Evolutionary conservation across 2,888 invertebrate species (phyloP), one percentile per base, ranked within the genome.

Genomic region (Agriopis marginaria): DNA sequence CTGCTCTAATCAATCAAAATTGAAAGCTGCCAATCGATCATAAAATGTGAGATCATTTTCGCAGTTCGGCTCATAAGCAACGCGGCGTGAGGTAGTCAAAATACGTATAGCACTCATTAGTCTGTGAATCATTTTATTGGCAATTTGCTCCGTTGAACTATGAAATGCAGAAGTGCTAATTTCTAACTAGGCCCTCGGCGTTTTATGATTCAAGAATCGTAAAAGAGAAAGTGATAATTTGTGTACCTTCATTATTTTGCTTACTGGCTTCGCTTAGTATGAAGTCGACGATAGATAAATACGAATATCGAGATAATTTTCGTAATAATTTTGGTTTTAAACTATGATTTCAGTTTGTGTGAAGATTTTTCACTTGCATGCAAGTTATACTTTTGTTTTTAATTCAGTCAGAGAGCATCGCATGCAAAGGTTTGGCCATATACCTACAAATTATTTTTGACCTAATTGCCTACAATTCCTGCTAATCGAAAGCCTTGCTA

Each of bases 181-280:
- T 71, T 68, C 54, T 60, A 73, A 73, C 69, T 62, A 71, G 70
- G 64, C 54, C 63, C 9, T 14, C 65, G 51, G 47, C 10, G 10
- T 42, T 60, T 69, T 60, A 65, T 64, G 69, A 65, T 71, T 54
- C 62, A 63, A 66, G 59, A 55, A 60, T 65, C 59, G 42, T 68
- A 64, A 68, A 66, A 66, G 63, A 49, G 75, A 73, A 71, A 73
- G 70, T 73, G 63, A 39, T 51, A 63, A 74, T 66, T 72, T 42
- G 65, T 70, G 58, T 62, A 50, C 60, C 23, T 53, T 59, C 45
- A 32, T 65, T 58, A 56, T 8, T 56, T 42, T 14, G 32, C 23
- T 42, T 56, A 47, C 40, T 7, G n/a, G 39, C 42, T 4, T 44
- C 50, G 32, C 32, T 32, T 32, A 32, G 3, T 49, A 61, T 61